These are phyloP conservation scores for Uria lomvia DNA, from an alignment of 2,113 vertebrate genomes.

Conservation along the genomic window DNA sequence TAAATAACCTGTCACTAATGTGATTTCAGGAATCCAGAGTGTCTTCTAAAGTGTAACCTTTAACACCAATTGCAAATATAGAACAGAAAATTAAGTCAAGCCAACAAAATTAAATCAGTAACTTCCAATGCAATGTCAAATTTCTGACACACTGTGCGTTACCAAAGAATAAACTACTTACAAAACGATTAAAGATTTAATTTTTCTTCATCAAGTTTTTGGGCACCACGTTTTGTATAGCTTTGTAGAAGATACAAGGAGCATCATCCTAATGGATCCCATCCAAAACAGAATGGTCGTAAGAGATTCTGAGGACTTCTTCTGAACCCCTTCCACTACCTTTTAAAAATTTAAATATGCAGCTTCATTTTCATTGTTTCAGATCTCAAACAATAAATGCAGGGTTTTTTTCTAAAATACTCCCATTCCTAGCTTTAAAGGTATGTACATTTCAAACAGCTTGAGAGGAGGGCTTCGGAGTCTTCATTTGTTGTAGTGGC, in stretches of 20 bases:
- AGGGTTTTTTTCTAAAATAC: neutral
- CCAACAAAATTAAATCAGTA: neutral
- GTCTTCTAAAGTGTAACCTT: constrained; percentile 1
- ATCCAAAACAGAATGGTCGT: neutral
- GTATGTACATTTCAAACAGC: neutral
- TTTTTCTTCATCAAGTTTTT: neutral
- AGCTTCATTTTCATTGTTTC: neutral
- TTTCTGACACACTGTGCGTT: neutral
- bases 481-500: neutral
- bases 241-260: neutral
- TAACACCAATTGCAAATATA: neutral
- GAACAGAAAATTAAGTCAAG: neutral
- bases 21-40: neutral
- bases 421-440: neutral
- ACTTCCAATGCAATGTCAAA: neutral
- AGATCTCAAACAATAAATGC: neutral
- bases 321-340: neutral
- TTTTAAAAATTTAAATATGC: neutral
- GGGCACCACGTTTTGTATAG: neutral
- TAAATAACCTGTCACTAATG: neutral
- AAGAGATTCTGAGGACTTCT: neutral
- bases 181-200: neutral
- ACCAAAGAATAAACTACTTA: neutral
- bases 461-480: neutral
- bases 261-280: neutral